Base-by-base conservation (phyloP, 2,888 invertebrate genomes). In the Lathronympha strigana region DNA sequence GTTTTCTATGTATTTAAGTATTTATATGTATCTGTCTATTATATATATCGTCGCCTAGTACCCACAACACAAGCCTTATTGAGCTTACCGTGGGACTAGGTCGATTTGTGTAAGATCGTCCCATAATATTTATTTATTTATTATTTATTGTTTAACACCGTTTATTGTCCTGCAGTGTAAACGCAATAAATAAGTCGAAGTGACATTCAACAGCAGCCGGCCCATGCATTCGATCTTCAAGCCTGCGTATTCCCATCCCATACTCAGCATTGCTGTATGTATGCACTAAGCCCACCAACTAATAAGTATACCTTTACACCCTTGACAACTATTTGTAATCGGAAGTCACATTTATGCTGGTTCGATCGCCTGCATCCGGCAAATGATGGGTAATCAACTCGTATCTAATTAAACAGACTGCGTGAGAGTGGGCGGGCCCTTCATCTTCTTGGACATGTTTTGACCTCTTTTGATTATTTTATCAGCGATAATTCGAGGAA, bases 141-240 rank as follows among this genome's bases (percentile, higher is more conserved):
- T 33, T 21, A 13, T 63, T 6, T 25, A 25, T 21, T 40, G 50
- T 51, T 54, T 60, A 38, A 53, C 23, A 23, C 57, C 17, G 19
- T 66, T 53, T 13, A 17, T 60, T 67, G 43, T 64, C 67, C 71
- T 17, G 53, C 68, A 74, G 68, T 72, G 63, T 67, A 75, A 23
- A 64, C 63, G 68, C 66, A 63, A 55, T 45, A 68, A 68, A 72
- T 74, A 79, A 79, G 75, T 74, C 71, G 71, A 75, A 74, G 74
- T 77, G 75, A 76, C 78, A 77, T 73, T 70, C 72, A 72, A 73
- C 71, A 73, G 67, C 70, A 69, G 73, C 71, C 68, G 70, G 76
- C 68, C 72, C 72, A 74, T 69, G 69, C 71, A 69, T 63, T 63
- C 61, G 61, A 49, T 66, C 66, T 64, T 28, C 43, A 15, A 25